Evolutionary conservation across 2,113 vertebrate species (phyloP).

Genomic region (Prietella phreatophila): DNA sequence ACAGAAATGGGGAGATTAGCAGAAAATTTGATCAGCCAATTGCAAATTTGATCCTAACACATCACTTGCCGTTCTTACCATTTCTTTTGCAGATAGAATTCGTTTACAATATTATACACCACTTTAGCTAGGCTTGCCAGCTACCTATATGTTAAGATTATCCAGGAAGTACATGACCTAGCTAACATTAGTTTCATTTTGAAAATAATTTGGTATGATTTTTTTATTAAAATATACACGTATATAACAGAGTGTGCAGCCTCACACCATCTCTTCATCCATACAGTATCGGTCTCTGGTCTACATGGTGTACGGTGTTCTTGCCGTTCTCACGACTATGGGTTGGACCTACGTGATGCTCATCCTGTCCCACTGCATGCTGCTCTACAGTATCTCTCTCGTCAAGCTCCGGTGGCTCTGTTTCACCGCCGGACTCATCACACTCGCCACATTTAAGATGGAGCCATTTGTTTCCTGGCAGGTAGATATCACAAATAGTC

Average conservation of each 20-base stretch:
- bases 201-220: not conserved
- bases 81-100: not conserved
- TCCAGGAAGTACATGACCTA: not conserved
- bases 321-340: conserved; percentile 85
- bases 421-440: conserved; percentile 80
- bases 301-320: conserved; percentile 82
- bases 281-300: conserved; percentile 86
- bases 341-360: conserved; percentile 85
- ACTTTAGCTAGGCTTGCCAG: not conserved
- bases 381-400: conserved; percentile 82
- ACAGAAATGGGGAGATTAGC: no score
- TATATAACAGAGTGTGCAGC: not conserved
- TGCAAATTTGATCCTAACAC: not conserved
- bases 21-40: not conserved
- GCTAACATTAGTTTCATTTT: not conserved
- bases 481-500: conserved; percentile 63
- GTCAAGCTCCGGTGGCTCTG: conserved; percentile 88
- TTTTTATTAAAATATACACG: not conserved
- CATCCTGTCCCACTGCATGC: conserved; percentile 87
- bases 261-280: not conserved
- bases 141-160: not conserved
- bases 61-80: not conserved
- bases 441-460: conserved; percentile 89
- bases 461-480: conserved; percentile 92
- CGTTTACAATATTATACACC: not conserved